phyloP scores from a whole-genome alignment of 2,113 vertebrate genomes.

The Chloropsis cyanopogon region DNA sequence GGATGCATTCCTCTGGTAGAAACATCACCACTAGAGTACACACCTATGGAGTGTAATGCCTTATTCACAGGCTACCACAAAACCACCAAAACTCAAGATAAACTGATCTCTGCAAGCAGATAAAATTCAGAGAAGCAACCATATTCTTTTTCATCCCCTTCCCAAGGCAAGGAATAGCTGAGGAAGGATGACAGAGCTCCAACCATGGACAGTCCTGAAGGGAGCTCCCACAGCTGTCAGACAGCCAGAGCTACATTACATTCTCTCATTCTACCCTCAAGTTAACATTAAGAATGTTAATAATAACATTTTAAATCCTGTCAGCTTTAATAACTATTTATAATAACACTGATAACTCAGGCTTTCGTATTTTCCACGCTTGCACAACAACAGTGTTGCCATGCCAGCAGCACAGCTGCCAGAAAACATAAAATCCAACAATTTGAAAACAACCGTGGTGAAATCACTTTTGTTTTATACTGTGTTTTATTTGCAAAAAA shows the following conservation, averaged over 20 bases:
- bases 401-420: constrained; percentile 3
- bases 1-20: not conserved
- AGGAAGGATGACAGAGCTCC: not conserved
- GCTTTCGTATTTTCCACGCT: constrained; percentile 1
- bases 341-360: constrained; percentile 23
- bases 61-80: not conserved
- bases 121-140: not conserved
- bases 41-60: not conserved
- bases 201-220: not conserved
- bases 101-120: not conserved
- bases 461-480: not conserved
- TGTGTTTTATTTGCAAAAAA: not conserved
- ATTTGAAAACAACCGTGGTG: not conserved
- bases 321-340: constrained; percentile 46
- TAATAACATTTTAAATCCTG: constrained; percentile 22
- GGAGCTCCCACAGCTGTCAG: not conserved
- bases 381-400: not conserved
- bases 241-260: not conserved
- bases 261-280: not conserved
- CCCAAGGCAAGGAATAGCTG: not conserved
- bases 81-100: not conserved
- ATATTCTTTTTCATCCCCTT: not conserved
- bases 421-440: not conserved
- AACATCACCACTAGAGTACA: not conserved
- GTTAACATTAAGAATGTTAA: constrained; percentile 38